Base-by-base conservation (phyloP, 2,888 invertebrate genomes). In the Maniola hyperantus region DNA sequence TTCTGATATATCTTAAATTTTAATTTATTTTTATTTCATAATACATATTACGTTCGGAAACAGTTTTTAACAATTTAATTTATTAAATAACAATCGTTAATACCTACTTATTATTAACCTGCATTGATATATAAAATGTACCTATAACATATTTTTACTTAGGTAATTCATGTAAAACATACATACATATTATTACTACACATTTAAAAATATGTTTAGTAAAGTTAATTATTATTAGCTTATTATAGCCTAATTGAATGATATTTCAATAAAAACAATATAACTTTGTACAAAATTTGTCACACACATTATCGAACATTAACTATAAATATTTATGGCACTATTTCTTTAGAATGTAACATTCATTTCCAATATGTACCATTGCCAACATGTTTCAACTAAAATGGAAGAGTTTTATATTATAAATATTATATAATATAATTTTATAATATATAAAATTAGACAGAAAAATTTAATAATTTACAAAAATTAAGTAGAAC, bases 51-150 rank as follows among this genome's bases (percentile, higher is more conserved):
- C 18, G 44, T 46, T 72, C 70, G 63, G 76, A 85, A 88, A 88
- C 84, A 85, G 85, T 79, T 64, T 57, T 74, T 77, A 84, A 84
- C 83, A 80, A 80, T 77, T 72, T 77, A 77, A 79, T 77, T 72
- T 76, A 77, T 71, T 77, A 75, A 81, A 80, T 78, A 79, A 84
- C 85, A 87, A 89, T 84, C 78, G 84, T 84, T 55, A 87, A n/a
- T n/a, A n/a, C n/a, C n/a, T n/a, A n/a, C n/a, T n/a, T 69, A 83
- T 79, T 80, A 88, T 88, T 87, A 85, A 89, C 88, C 89, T 91
- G 91, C 91, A 90, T 88, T 87, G 64, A 76, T 73, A 72, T 78
- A 76, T 71, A 75, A 77, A 76, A 74, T 75, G 69, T 72, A 75
- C 66, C 72, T 71, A 70, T 78, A 84, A 84, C 80, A 82, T 82